These are phyloP conservation scores for Mizuhopecten yessoensis DNA, from an alignment of 1,140 invertebrate genomes.

Conservation along the genomic window DNA sequence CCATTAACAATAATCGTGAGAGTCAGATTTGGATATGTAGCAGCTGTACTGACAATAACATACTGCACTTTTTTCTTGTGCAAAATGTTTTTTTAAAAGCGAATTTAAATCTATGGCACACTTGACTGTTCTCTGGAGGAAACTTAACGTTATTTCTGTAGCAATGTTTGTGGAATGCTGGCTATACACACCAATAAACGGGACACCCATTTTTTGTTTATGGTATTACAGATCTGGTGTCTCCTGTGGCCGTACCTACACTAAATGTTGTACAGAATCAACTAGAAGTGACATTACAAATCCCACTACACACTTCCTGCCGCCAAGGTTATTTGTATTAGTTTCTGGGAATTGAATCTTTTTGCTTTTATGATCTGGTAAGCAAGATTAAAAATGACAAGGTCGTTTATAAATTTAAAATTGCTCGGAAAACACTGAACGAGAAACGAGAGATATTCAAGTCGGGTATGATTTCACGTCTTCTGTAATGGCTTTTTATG, in stretches of 20 bases:
- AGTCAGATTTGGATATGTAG: neutral
- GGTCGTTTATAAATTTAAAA: no score
- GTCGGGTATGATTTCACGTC: no score
- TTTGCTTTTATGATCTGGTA: no score
- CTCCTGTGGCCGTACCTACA: no score
- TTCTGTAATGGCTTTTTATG: no score
- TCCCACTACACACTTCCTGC: neutral
- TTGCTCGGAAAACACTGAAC: no score
- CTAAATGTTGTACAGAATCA: no score
- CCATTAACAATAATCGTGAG: neutral
- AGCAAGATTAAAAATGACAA: no score
- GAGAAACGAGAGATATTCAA: no score
- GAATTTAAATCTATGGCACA: constrained; percentile 29
- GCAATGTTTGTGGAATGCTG: neutral
- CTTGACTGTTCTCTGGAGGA: neutral
- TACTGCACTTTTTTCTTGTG: neutral
- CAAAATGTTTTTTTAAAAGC: neutral
- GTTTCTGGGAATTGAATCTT: no score
- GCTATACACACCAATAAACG: neutral
- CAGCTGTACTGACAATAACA: neutral
- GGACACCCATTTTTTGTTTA: neutral
- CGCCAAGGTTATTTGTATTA: no score
- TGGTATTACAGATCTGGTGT: no score
- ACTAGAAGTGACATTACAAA: neutral
- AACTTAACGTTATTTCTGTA: neutral